These are phyloP conservation scores for Microctenopoma lineatum DNA, from an alignment of 2,797 vertebrate species.

Conservation along the genomic window DNA sequence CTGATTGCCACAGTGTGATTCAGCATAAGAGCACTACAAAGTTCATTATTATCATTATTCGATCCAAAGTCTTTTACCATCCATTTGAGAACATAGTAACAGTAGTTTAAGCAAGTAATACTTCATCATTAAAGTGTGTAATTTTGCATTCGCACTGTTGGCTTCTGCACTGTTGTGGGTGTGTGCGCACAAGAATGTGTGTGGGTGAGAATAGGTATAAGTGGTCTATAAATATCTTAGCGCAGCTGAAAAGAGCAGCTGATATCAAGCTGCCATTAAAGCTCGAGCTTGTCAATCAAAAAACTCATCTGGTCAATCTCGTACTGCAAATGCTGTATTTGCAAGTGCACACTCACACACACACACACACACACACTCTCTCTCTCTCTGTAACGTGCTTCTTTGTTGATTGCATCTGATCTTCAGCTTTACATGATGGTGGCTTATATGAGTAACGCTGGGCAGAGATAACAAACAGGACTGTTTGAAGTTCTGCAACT, in stretches of 20 bases:
- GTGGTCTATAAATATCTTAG: slow-evolving; percentile 61
- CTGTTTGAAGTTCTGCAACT: neutral
- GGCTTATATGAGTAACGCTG: neutral
- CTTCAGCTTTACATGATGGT: neutral
- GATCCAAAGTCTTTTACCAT: slow-evolving; percentile 20
- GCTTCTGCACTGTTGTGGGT: slow-evolving; percentile 13
- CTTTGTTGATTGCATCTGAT: neutral
- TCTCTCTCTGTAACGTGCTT: neutral
- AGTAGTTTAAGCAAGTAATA: slow-evolving; percentile 27
- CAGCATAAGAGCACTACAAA: slow-evolving; percentile 30
- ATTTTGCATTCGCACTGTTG: slow-evolving; percentile 31
- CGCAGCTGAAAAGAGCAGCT: slow-evolving; percentile 50
- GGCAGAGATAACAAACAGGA: neutral
- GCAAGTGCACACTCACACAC: neutral
- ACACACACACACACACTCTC: neutral
- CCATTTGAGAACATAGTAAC: slow-evolving; percentile 43
- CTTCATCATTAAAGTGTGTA: slow-evolving; percentile 12
- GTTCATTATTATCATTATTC: slow-evolving; percentile 42
- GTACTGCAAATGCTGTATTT: neutral
- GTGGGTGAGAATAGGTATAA: slow-evolving; percentile 33
- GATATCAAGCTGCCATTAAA: slow-evolving; percentile 43
- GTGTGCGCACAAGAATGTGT: neutral
- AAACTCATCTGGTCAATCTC: slow-evolving; percentile 30
- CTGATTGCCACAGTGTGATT: slow-evolving; percentile 48
- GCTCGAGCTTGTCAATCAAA: slow-evolving; percentile 46